Evolutionary conservation across 2,888 invertebrate species (phyloP).

Genomic region (Sinhomidia bicolor): DNA sequence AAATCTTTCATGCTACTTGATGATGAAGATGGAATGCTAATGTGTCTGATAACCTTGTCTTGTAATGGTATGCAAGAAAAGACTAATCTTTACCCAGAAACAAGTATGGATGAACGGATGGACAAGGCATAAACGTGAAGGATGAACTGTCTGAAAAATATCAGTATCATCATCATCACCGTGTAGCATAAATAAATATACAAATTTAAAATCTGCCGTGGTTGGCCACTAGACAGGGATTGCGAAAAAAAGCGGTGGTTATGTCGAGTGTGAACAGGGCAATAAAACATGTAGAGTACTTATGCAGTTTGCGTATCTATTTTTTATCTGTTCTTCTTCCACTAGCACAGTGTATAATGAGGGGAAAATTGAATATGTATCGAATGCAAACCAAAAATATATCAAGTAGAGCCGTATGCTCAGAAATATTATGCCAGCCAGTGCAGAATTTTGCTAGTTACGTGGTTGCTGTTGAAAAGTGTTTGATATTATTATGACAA

Average conservation of each 20-base stretch:
- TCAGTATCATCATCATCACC: too few species aligned
- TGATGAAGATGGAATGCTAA: slow-evolving; percentile 33
- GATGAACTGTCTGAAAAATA: slow-evolving; percentile 19
- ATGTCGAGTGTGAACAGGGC: neutral
- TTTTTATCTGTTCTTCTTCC: neutral
- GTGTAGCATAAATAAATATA: slow-evolving; percentile 21
- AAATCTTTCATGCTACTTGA: slow-evolving; percentile 29
- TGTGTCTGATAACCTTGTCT: slow-evolving; percentile 47
- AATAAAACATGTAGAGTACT: neutral
- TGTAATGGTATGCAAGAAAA: neutral
- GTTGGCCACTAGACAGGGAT: slow-evolving; percentile 3
- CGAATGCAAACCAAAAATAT: neutral
- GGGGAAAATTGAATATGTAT: neutral
- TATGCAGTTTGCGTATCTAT: neutral
- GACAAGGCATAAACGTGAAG: slow-evolving; percentile 12
- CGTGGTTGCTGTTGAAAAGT: slow-evolving; percentile 62
- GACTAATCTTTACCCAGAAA: neutral
- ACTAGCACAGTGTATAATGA: neutral
- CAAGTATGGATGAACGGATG: neutral
- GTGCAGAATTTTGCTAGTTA: neutral
- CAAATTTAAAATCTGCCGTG: neutral
- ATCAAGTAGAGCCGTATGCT: neutral
- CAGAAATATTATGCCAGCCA: neutral
- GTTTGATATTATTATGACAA: slow-evolving; percentile 69
- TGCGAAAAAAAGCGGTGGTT: neutral